Conservation (phyloP, 2,888 invertebrate genomes). For the Aspidapion aeneum region DNA sequence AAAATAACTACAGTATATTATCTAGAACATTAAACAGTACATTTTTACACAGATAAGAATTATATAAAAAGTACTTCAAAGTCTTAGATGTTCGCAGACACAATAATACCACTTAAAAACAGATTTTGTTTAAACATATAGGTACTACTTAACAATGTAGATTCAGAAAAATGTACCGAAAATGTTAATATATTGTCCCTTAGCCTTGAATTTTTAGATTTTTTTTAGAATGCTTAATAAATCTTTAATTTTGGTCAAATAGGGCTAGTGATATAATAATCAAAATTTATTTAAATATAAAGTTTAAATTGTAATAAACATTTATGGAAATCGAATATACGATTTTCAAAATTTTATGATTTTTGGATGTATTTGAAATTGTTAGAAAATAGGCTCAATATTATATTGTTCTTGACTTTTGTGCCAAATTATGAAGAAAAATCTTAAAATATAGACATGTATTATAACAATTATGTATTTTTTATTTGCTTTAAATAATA, state of each 20-base stretch:
- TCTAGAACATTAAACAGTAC: neutral
- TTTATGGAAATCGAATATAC: neutral
- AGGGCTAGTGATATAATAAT: neutral
- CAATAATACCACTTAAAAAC: neutral
- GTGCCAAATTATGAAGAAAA: constrained; percentile 49
- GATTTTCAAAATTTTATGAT: no score
- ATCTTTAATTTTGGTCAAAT: neutral
- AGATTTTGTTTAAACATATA: no score
- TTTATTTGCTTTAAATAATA: neutral
- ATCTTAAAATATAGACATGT: constrained; percentile 27
- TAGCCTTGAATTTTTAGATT: no score
- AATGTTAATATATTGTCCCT: no score
- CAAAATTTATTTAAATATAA: neutral
- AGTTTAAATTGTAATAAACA: neutral
- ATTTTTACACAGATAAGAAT: neutral
- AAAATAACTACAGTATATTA: neutral
- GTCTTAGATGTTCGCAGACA: neutral
- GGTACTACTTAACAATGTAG: no score
- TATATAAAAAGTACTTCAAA: neutral
- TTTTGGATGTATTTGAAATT: constrained; percentile 21
- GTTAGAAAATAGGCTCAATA: constrained; percentile 48
- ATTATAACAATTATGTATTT: neutral
- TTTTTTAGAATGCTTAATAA: no score
- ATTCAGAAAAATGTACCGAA: no score
- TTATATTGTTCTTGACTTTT: constrained; percentile 49